A percentile compares a stretch with the other conserved stretches of the same genome.
phyloP scores from a whole-genome alignment of 1,140 invertebrate genomes.

The Rhysida immarginata region DNA sequence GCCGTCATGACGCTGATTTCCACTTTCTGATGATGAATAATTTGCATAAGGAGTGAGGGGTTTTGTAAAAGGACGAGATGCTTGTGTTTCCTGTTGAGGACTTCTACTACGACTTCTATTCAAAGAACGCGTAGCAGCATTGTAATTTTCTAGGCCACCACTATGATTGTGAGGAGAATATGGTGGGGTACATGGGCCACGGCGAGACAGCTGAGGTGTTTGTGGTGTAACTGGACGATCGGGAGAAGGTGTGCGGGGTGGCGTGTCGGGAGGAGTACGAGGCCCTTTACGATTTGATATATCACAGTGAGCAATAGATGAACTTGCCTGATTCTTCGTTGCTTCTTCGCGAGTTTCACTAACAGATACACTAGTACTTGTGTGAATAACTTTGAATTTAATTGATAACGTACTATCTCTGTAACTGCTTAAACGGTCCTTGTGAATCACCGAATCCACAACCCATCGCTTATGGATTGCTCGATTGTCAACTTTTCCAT shows the following conservation, averaged over 20 bases:
- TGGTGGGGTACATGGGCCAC: slow-evolving; percentile 15
- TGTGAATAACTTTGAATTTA: slow-evolving; percentile 10
- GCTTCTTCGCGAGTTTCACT: background rate
- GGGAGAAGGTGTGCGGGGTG: slow-evolving; percentile 19
- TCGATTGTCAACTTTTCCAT: background rate
- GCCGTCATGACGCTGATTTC: background rate
- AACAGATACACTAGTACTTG: background rate
- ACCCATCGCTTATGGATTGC: slow-evolving; percentile 11
- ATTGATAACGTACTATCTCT: slow-evolving; percentile 7
- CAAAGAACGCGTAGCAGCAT: background rate
- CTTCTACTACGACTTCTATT: slow-evolving; percentile 9
- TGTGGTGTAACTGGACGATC: slow-evolving; percentile 16
- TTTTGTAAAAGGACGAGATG: background rate
- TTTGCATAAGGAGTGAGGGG: too few relatives aligned
- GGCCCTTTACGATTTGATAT: slow-evolving; percentile 12
- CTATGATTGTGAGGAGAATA: slow-evolving; percentile 17
- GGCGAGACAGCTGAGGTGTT: slow-evolving; percentile 14
- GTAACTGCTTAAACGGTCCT: slow-evolving; percentile 4
- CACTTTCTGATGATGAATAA: background rate
- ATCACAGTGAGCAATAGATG: background rate
- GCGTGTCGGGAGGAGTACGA: slow-evolving; percentile 21
- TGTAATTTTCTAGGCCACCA: slow-evolving; percentile 11
- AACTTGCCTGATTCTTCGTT: slow-evolving; percentile 3
- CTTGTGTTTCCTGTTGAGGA: slow-evolving; percentile 33
- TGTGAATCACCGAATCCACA: slow-evolving; percentile 10